A percentile compares a stretch with the other conserved stretches of the same genome.
These are phyloP conservation scores for Tribolium freemani DNA, from an alignment of 2,888 invertebrate species.

Conservation along the genomic window DNA sequence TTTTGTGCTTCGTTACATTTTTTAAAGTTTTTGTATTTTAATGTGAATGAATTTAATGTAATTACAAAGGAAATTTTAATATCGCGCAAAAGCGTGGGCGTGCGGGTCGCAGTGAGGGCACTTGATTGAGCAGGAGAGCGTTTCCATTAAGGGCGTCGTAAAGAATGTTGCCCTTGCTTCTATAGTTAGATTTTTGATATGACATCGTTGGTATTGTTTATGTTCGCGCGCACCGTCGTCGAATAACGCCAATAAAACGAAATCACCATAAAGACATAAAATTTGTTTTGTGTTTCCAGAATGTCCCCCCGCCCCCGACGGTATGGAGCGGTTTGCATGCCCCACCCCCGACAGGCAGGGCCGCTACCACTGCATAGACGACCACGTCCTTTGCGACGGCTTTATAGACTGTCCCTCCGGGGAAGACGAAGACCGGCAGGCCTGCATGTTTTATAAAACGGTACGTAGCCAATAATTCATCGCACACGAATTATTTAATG, in stretches of 20 bases:
- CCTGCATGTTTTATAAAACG: conserved; percentile 98
- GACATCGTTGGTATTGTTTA: conserved; percentile 7
- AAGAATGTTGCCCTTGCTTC: neutral
- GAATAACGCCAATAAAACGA: conserved; percentile 29
- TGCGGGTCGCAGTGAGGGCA: neutral
- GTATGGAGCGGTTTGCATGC: conserved; percentile 95
- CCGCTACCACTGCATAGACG: conserved; percentile 95
- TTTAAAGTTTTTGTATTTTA: too few relatives aligned
- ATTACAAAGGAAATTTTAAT: neutral
- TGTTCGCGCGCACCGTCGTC: conserved; percentile 8
- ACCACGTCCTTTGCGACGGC: conserved; percentile 94
- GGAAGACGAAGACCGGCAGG: conserved; percentile 93
- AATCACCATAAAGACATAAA: conserved; percentile 22
- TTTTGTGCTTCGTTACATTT: too few relatives aligned
- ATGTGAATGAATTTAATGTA: too few relatives aligned
- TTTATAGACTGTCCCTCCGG: conserved; percentile 95
- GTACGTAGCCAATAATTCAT: conserved; percentile 71
- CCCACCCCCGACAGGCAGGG: conserved; percentile 93
- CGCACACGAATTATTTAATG: neutral
- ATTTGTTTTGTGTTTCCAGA: conserved; percentile 71
- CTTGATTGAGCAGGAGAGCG: too few relatives aligned
- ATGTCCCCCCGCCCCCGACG: conserved; percentile 92
- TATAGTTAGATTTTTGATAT: conserved; percentile 12
- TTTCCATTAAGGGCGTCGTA: conserved; percentile 1
- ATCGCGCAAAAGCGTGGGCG: neutral